Base-by-base conservation (phyloP, 2,888 invertebrate species). In the Sympetrum striolatum region DNA sequence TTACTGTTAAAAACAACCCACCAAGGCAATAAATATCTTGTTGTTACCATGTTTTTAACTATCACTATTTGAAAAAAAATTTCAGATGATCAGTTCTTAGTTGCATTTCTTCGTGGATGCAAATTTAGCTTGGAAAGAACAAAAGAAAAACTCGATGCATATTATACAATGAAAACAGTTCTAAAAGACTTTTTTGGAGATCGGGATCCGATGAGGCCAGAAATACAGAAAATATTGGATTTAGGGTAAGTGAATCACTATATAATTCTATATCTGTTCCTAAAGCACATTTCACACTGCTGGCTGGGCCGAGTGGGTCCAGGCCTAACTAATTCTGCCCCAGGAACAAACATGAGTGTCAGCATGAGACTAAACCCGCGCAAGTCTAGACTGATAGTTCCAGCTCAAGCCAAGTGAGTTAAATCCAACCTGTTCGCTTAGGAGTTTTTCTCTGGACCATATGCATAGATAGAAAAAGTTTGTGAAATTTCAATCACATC, bases 121-220 rank as follows among this genome's bases (percentile, higher is more conserved):
- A 96, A 96, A 93, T 96, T 94, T 93, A 96, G 96, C 91, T 93
- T 96, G 92, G 96, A 96, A 92, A 94, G 95, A 81, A 94, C 95
- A 0, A 96, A 96, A 92, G 94, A 95, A 92, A 96, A 96, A 92
- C 91, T 96, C 12, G 96, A 96, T 92, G 94, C 95, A 93, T 96
- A 95, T 92, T 96, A 96, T 92, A 95, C 95, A 15, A 91, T 96
- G 92, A 95, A 95, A 91, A 94, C 94, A 86, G 60, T 60, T 37
- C 37, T 86, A 31, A 60, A 60, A 6, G 58, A 37, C 22, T 94
- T 96, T 91, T 95, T 95, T 92, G 93, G 94, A 5, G 92, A 94
- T 91, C 93, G 95, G 92, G 95, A 95, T 93, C 95, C 95, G 0
- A 92, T 93, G 39, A 93, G 93, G 90, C 92, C 93, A 22, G 93